Conservation (phyloP, 2,888 invertebrate species). For the Dasysyrphus tricinctus region DNA sequence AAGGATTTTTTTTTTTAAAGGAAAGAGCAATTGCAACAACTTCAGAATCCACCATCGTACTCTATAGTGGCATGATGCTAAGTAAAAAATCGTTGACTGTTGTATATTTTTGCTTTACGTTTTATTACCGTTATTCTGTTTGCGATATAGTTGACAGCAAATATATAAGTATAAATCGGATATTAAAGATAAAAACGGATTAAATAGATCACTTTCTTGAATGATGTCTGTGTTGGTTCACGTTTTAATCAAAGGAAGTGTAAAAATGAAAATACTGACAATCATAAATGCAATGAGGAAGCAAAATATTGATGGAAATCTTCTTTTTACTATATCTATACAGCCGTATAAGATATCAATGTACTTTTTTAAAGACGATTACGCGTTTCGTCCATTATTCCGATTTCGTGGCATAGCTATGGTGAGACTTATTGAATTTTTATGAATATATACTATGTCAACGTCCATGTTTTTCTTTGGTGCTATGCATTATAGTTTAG, state of each 20-base stretch:
- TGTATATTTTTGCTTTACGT: background rate
- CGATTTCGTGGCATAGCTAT: too few species aligned
- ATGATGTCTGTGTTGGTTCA: slow-evolving; percentile 26
- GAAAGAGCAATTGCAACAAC: slow-evolving; percentile 5
- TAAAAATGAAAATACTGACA: background rate
- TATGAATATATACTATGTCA: too few species aligned
- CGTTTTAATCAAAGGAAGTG: slow-evolving; percentile 34
- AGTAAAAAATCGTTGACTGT: slow-evolving; percentile 9
- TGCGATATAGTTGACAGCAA: slow-evolving; percentile 1
- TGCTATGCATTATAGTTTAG: too few species aligned
- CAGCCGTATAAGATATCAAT: too few species aligned
- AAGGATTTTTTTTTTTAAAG: background rate
- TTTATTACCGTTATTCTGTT: slow-evolving; percentile 10
- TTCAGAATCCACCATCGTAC: background rate
- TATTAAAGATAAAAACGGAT: slow-evolving; percentile 73
- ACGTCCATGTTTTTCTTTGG: too few species aligned
- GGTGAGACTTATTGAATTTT: too few species aligned
- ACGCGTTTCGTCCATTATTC: too few species aligned
- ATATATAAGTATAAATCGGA: slow-evolving; percentile 43
- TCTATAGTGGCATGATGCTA: background rate
- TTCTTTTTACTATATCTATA: too few species aligned
- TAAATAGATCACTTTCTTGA: slow-evolving; percentile 39
- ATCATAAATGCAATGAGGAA: too few species aligned
- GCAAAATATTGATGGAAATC: too few species aligned
- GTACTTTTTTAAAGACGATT: too few species aligned